These are phyloP conservation scores for Phycodurus eques DNA, from an alignment of 2,113 vertebrate genomes.

Conservation along the genomic window DNA sequence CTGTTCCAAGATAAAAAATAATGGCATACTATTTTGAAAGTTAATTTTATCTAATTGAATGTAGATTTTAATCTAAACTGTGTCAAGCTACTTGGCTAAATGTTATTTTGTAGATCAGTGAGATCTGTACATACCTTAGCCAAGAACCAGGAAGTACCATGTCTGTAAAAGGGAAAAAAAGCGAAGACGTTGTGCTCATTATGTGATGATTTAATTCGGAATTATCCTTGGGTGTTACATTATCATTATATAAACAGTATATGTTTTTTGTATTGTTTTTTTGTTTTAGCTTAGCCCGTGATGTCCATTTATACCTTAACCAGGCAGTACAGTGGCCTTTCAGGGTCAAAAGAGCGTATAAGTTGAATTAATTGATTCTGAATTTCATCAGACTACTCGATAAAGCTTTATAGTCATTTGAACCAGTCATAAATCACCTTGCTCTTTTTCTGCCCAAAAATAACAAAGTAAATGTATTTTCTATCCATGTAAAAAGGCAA, in stretches of 20 bases:
- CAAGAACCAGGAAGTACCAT: too few species aligned
- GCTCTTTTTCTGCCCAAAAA: conserved; percentile 6
- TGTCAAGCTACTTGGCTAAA: too few species aligned
- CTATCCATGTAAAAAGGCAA: conserved; percentile 61
- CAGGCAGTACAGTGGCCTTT: too few species aligned
- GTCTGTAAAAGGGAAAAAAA: too few species aligned
- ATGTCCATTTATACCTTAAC: too few species aligned
- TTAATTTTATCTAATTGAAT: background rate
- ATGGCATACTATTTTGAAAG: background rate
- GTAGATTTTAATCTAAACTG: background rate
- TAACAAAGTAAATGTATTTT: conserved; percentile 10
- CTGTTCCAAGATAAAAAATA: background rate
- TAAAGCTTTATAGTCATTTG: background rate
- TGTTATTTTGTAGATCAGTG: too few species aligned
- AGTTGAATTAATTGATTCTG: conserved; percentile 2
- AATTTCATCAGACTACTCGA: conserved; percentile 3
- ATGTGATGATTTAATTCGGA: background rate
- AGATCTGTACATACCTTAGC: too few species aligned
- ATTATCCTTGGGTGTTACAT: background rate
- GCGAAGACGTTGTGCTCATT: background rate
- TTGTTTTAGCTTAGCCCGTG: too few species aligned
- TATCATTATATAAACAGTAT: too few species aligned
- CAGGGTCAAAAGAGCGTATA: too few species aligned
- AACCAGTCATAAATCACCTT: background rate
- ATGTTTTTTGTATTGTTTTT: too few species aligned